Evolutionary conservation across 2,113 vertebrate species (phyloP).

Genomic region (Centropristis striata): DNA sequence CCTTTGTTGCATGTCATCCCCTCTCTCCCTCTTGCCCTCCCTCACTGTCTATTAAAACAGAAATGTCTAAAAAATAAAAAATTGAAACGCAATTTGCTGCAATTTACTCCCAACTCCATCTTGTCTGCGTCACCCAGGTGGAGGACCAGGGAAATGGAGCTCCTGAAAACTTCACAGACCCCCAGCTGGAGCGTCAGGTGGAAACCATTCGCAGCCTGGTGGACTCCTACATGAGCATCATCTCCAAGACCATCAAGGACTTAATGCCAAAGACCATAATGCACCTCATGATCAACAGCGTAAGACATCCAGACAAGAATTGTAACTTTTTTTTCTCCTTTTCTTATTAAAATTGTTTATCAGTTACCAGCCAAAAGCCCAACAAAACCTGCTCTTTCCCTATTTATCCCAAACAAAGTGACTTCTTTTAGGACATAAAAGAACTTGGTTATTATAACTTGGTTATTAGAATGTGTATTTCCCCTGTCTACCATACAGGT

Average conservation of each 20-base stretch:
- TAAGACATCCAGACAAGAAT: slow-evolving; percentile 81
- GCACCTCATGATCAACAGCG: slow-evolving; percentile 95
- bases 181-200: slow-evolving; percentile 94
- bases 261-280: slow-evolving; percentile 96
- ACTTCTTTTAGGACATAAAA: not conserved
- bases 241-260: slow-evolving; percentile 93
- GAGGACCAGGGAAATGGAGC: slow-evolving; percentile 86
- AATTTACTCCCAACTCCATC: slow-evolving; percentile 6
- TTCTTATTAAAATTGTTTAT: not conserved
- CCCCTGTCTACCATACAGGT: not conserved
- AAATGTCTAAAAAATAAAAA: not conserved
- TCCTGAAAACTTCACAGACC: slow-evolving; percentile 90
- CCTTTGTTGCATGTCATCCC: no score
- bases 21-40: no score
- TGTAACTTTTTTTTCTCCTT: not conserved
- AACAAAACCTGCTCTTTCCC: no score
- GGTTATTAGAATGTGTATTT: not conserved
- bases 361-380: not conserved
- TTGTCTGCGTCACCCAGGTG: slow-evolving; percentile 74
- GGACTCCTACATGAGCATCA: slow-evolving; percentile 95
- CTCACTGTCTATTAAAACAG: no score
- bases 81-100: not conserved
- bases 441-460: not conserved
- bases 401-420: no score
- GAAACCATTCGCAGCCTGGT: slow-evolving; percentile 94